Conservation (phyloP, 92 coral and sea anemone genomes). For the Heliopora coerulea region DNA sequence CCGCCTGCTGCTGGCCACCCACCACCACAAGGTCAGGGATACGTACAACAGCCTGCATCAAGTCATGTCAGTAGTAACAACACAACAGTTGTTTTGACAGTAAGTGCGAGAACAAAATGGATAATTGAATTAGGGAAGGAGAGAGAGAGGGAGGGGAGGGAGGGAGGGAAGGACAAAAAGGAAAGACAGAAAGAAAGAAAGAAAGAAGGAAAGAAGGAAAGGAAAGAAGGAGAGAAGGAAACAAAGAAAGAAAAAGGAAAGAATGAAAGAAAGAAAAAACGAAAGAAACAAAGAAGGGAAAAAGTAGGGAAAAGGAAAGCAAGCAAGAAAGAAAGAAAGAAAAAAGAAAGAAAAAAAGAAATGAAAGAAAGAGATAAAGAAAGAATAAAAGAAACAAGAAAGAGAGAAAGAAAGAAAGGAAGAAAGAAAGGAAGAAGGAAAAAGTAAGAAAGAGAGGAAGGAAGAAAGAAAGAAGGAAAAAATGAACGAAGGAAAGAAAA, state of each 20-base stretch:
- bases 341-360: neutral
- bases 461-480: neutral
- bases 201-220: neutral
- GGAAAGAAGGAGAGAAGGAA: constrained; percentile 1
- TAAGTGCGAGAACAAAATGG: no score
- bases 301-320: neutral
- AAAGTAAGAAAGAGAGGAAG: neutral
- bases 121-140: no score
- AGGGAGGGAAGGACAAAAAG: no score
- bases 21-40: no score
- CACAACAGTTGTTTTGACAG: no score
- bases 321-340: neutral
- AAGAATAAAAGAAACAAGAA: neutral
- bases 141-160: no score
- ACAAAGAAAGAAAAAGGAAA: neutral
- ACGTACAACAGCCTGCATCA: no score
- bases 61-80: no score
- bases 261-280: neutral
- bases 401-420: neutral
- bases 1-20: no score
- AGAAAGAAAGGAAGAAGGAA: constrained; percentile 5
- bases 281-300: neutral
- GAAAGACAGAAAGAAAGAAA: no score
- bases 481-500: no score
- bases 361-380: neutral